Conservation (phyloP, 2,797 vertebrate species). For the Schizopygopsis pylzovi region DNA sequence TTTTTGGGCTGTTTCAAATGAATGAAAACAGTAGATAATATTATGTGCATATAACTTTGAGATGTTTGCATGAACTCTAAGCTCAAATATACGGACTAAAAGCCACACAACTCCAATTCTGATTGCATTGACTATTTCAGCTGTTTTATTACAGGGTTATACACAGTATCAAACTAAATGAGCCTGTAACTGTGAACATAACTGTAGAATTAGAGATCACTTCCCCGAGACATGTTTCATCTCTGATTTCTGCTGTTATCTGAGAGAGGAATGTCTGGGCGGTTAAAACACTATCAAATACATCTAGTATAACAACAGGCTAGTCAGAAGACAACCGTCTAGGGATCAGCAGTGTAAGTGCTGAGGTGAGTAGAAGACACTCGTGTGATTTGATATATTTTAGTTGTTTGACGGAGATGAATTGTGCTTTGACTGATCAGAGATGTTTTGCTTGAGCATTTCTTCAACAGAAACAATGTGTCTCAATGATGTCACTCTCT, state of each 20-base stretch:
- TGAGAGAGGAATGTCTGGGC: conserved; percentile 5
- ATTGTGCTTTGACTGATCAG: background rate
- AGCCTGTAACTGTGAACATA: background rate
- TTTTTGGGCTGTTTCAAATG: background rate
- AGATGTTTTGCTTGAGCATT: background rate
- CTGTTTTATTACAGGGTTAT: background rate
- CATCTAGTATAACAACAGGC: background rate
- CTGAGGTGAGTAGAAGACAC: background rate
- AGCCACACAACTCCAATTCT: background rate
- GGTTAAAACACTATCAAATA: conserved; percentile 8
- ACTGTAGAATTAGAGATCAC: background rate
- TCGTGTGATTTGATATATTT: background rate
- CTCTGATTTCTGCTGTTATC: background rate
- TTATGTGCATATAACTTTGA: background rate
- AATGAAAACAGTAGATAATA: background rate
- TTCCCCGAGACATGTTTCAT: background rate
- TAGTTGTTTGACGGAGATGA: background rate
- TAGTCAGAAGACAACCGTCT: background rate
- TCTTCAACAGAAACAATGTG: background rate
- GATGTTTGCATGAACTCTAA: background rate
- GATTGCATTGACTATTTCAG: background rate
- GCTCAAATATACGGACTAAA: background rate
- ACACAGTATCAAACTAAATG: background rate
- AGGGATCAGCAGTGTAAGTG: background rate
- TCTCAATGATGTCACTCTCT: background rate